phyloP scores from a whole-genome alignment of 2,797 vertebrate species.

The Lithobates pipiens region DNA sequence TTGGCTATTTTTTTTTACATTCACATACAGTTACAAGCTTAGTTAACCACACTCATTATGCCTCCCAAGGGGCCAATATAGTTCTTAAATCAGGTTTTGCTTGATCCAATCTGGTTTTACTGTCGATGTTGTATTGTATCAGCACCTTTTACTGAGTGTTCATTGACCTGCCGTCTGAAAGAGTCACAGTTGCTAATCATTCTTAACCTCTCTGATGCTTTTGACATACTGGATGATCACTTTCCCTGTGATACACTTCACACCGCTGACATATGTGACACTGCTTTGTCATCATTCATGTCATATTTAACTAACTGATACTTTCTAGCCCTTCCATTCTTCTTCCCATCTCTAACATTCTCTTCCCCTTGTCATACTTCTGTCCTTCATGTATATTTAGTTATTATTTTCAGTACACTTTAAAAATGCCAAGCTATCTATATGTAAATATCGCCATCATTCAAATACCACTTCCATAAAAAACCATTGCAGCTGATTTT shows the following conservation, averaged over 20 bases:
- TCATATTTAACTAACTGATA: constrained; percentile 8
- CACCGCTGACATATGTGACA: not conserved
- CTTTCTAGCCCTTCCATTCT: too few relatives aligned
- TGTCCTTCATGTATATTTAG: not conserved
- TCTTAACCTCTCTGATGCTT: not conserved
- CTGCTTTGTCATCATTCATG: not conserved
- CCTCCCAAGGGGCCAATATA: too few relatives aligned
- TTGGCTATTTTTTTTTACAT: too few relatives aligned
- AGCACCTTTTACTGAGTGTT: too few relatives aligned
- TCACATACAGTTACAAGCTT: too few relatives aligned
- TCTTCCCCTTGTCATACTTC: not conserved
- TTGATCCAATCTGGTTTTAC: too few relatives aligned
- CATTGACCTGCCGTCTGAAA: too few relatives aligned
- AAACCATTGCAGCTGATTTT: too few relatives aligned
- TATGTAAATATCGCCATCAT: not conserved
- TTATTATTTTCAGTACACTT: not conserved
- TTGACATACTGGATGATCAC: not conserved
- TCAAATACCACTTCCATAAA: not conserved
- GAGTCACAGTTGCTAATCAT: too few relatives aligned
- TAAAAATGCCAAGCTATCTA: not conserved
- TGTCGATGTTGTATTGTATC: too few relatives aligned
- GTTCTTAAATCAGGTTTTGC: too few relatives aligned
- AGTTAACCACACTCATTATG: too few relatives aligned
- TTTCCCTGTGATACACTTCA: not conserved
- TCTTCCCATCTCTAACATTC: not conserved